Conservation (phyloP, 1,140 invertebrate species). For the Zaprionus inermis region DNA sequence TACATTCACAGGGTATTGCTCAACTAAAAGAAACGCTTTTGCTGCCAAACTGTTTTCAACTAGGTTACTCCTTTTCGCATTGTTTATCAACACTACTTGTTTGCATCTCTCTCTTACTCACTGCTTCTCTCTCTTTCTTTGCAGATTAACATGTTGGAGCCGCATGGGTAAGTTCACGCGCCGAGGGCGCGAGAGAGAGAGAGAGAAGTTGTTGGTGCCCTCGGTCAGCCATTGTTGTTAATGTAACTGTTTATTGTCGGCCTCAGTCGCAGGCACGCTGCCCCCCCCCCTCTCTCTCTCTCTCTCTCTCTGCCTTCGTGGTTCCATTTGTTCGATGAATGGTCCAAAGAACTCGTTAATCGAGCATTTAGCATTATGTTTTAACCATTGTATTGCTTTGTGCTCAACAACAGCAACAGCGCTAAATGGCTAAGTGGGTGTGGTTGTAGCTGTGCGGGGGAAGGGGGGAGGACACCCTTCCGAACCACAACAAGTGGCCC, state of each 20-base stretch:
- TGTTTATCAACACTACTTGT: background rate
- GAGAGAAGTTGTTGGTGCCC: background rate
- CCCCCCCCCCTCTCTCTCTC: background rate
- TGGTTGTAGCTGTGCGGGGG: too few species aligned
- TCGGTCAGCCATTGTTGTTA: conserved; percentile 20
- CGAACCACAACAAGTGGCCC: background rate
- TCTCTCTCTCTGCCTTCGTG: background rate
- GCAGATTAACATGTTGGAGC: conserved; percentile 53
- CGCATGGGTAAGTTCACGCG: conserved; percentile 49
- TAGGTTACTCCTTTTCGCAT: background rate
- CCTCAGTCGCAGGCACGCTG: background rate
- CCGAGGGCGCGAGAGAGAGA: background rate
- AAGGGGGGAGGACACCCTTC: background rate
- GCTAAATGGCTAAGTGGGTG: background rate
- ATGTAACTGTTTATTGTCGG: conserved; percentile 22
- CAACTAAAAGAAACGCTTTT: too few species aligned
- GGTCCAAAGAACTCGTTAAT: conserved; percentile 47
- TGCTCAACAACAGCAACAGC: conserved; percentile 4
- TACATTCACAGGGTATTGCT: too few species aligned
- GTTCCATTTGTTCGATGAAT: conserved; percentile 21
- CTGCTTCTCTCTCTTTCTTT: conserved; percentile 33
- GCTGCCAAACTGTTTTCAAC: background rate
- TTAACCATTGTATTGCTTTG: conserved; percentile 35
- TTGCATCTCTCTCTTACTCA: background rate
- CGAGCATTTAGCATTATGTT: conserved; percentile 49